Percentiles rank a stretch among this genome's conserved stretches.
These are phyloP conservation scores for Meteorus cinctellus DNA, from an alignment of 2,888 invertebrate species.

Conservation along the genomic window DNA sequence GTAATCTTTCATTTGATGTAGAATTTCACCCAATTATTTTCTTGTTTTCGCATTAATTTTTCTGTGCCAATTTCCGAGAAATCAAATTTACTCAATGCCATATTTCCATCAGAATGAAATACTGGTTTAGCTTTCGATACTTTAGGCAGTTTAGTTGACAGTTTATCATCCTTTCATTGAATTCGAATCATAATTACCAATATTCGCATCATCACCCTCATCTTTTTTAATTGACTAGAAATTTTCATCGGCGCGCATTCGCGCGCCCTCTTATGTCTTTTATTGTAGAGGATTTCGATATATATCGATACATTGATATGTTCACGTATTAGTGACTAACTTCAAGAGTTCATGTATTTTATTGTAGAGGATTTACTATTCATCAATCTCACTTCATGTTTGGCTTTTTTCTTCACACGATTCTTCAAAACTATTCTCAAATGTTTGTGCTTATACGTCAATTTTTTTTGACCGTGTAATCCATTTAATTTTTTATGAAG, in stretches of 20 bases:
- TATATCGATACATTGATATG: no score
- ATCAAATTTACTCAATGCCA: constrained; percentile 95
- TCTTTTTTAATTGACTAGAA: constrained; percentile 69
- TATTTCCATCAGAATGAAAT: constrained; percentile 88
- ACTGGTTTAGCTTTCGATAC: constrained; percentile 79
- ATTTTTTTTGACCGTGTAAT: constrained; percentile 78
- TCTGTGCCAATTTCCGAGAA: constrained; percentile 83
- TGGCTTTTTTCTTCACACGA: constrained; percentile 80
- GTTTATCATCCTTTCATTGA: constrained; percentile 34
- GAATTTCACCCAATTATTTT: constrained; percentile 84
- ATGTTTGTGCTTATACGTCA: constrained; percentile 80
- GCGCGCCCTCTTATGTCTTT: no score
- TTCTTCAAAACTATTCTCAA: constrained; percentile 81
- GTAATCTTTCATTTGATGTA: constrained; percentile 86
- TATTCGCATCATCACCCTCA: constrained; percentile 57
- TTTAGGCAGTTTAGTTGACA: constrained; percentile 70
- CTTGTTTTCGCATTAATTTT: constrained; percentile 76
- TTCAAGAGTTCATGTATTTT: no score
- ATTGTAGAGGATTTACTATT: constrained; percentile 73
- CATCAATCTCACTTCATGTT: constrained; percentile 76
- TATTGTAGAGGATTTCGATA: no score
- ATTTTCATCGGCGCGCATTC: no score
- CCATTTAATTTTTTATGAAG: constrained; percentile 79
- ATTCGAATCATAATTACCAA: neutral
- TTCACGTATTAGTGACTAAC: no score